Percentiles rank a stretch among this genome's conserved stretches.
phyloP scores from a whole-genome alignment of 2,888 invertebrate genomes.

The Deroplatys truncata region DNA sequence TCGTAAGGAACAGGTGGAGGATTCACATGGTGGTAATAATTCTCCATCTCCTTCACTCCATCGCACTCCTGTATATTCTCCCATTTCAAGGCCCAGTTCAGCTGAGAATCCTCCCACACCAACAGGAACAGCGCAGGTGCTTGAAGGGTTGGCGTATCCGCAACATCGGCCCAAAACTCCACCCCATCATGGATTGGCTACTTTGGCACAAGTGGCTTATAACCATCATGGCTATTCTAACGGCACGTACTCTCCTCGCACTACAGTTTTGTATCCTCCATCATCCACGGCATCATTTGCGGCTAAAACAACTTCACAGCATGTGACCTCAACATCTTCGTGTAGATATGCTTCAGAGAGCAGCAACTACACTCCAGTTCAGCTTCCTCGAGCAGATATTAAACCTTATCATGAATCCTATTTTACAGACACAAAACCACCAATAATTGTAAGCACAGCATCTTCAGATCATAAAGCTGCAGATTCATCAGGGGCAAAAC shows the following conservation, averaged over 20 bases:
- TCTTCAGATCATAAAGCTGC: conserved; percentile 10
- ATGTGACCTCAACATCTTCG: conserved; percentile 21
- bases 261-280: conserved; percentile 42
- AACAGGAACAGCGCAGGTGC: conserved; percentile 18
- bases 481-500: conserved; percentile 1
- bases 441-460: conserved; percentile 33
- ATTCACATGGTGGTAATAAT: conserved; percentile 17
- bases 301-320: conserved; percentile 13
- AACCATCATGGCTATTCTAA: conserved; percentile 19
- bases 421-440: conserved; percentile 58
- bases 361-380: conserved; percentile 51
- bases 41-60: conserved; percentile 35
- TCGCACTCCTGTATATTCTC: conserved; percentile 41
- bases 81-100: conserved; percentile 45
- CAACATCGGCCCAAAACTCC: conserved; percentile 33
- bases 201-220: conserved; percentile 43
- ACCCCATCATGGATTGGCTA: conserved; percentile 39
- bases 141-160: conserved; percentile 35
- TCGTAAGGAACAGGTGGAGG: not conserved
- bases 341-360: conserved; percentile 24
- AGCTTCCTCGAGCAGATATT: conserved; percentile 63
- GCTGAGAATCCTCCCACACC: conserved; percentile 36
- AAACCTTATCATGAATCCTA: conserved; percentile 69
- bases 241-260: conserved; percentile 40
- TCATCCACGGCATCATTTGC: conserved; percentile 16